Evolutionary conservation across 2,797 vertebrate genomes (phyloP).

Genomic region (Alexandromys oeconomus): DNA sequence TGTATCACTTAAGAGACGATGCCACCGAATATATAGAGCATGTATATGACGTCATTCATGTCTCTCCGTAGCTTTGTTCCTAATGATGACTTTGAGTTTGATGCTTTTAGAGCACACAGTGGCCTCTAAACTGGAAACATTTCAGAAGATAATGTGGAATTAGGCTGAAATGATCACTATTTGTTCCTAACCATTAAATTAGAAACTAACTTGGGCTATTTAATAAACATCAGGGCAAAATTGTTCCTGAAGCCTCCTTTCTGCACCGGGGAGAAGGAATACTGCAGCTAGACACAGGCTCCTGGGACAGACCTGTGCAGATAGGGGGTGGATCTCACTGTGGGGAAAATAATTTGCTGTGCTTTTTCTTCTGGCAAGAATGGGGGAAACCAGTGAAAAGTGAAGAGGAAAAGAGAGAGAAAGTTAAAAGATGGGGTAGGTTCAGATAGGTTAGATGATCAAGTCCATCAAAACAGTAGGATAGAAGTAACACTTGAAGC

Average conservation of each 20-base stretch:
- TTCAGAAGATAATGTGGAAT: constrained; percentile 36
- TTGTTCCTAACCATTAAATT: not conserved
- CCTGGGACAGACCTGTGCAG: too few species aligned
- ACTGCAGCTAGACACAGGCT: not conserved
- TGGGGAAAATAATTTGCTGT: not conserved
- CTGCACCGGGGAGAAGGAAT: not conserved
- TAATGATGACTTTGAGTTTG: constrained; percentile 20
- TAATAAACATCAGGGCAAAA: not conserved
- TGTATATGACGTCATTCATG: not conserved
- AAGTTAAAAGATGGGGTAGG: not conserved
- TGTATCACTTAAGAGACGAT: constrained; percentile 31
- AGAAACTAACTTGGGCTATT: not conserved
- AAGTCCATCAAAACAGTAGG: not conserved
- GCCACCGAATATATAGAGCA: not conserved
- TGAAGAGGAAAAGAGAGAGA: not conserved
- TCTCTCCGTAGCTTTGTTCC: constrained; percentile 6
- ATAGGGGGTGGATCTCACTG: not conserved
- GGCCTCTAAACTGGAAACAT: not conserved
- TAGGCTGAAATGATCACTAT: constrained; percentile 11
- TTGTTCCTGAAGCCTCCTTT: not conserved
- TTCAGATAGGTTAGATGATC: not conserved
- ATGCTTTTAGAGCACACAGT: not conserved
- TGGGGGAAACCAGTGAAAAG: not conserved
- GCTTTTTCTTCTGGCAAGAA: not conserved
- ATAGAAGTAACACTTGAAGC: not conserved